These are phyloP conservation scores for Agrypnus murinus DNA, from an alignment of 2,888 invertebrate genomes.

Conservation along the genomic window DNA sequence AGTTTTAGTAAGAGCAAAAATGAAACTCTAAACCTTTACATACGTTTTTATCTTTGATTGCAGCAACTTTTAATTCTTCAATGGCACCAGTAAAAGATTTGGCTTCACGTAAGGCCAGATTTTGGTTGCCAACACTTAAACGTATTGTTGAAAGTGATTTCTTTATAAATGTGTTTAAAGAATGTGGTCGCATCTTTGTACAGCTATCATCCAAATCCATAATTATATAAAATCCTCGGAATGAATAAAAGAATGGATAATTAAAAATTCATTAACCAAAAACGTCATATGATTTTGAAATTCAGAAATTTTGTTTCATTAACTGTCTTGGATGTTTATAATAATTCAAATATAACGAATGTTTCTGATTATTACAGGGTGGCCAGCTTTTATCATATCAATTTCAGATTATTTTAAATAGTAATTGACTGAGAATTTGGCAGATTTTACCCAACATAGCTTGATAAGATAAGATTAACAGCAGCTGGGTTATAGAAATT, in stretches of 20 bases:
- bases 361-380: too few relatives aligned
- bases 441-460: too few relatives aligned
- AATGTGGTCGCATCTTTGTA: neutral
- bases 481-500: too few relatives aligned
- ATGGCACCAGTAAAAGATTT: constrained; percentile 59
- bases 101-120: constrained; percentile 55
- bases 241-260: constrained; percentile 10
- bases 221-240: neutral
- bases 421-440: too few relatives aligned
- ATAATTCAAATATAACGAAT: too few relatives aligned
- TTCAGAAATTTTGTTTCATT: neutral
- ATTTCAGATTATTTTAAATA: too few relatives aligned
- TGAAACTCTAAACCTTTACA: constrained; percentile 4
- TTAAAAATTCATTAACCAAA: neutral
- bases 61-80: constrained; percentile 50
- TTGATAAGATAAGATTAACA: too few relatives aligned
- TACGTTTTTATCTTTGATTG: constrained; percentile 12
- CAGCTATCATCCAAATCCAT: constrained; percentile 8
- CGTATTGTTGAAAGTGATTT: constrained; percentile 57
- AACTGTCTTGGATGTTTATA: neutral
- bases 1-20: constrained; percentile 9
- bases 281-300: neutral
- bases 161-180: constrained; percentile 1
- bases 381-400: too few relatives aligned
- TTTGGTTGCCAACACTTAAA: constrained; percentile 46